phyloP scores from a whole-genome alignment of 2,797 vertebrate genomes.

The Amblyopsis hoosieri region DNA sequence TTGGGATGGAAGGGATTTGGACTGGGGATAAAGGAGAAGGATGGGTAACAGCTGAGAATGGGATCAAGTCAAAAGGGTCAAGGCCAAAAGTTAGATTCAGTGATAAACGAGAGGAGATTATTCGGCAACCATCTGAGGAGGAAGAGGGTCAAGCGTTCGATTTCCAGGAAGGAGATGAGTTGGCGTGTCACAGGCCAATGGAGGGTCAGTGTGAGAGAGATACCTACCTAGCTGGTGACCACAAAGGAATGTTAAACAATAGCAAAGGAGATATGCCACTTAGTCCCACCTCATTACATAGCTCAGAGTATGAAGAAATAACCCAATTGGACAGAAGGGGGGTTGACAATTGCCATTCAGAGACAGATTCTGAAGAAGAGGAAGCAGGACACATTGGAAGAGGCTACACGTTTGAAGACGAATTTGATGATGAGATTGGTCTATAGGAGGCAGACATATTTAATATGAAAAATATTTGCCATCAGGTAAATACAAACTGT shows the following conservation, averaged over 20 bases:
- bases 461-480: conserved; percentile 39
- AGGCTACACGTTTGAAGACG: conserved; percentile 82
- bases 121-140: conserved; percentile 74
- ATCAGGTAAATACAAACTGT: conserved; percentile 38
- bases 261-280: conserved; percentile 68
- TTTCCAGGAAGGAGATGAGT: conserved; percentile 62
- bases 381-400: conserved; percentile 61
- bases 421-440: conserved; percentile 86
- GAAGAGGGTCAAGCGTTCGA: conserved; percentile 69
- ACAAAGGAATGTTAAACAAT: conserved; percentile 53
- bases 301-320: conserved; percentile 79
- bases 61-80: conserved; percentile 63
- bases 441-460: conserved; percentile 68
- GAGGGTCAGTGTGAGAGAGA: conserved; percentile 42
- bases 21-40: conserved; percentile 42
- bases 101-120: conserved; percentile 83
- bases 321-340: conserved; percentile 78
- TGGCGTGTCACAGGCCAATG: conserved; percentile 41
- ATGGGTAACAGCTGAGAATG: conserved; percentile 69
- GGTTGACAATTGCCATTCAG: conserved; percentile 72
- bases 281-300: conserved; percentile 77
- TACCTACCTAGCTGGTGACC: conserved; percentile 22
- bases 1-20: conserved; percentile 52
- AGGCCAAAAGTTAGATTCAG: conserved; percentile 83
- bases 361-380: conserved; percentile 80